Evolutionary conservation across 2,888 invertebrate genomes (phyloP).

Genomic region (Aleiodes testaceus): DNA sequence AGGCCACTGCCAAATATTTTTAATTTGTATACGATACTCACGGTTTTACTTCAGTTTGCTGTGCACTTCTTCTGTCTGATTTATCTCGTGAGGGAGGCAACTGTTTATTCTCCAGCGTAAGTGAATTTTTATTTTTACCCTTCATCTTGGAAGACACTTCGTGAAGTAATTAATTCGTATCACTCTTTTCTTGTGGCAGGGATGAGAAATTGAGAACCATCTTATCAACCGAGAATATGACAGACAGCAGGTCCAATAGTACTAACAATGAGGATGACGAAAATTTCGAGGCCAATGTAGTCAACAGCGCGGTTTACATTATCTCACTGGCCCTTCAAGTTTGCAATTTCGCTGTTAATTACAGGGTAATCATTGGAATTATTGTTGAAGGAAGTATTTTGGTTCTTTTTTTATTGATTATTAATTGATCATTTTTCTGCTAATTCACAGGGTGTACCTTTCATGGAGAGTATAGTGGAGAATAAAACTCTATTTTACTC

Average conservation of each 20-base stretch:
- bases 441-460: constrained; percentile 91
- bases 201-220: constrained; percentile 73
- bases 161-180: constrained; percentile 12
- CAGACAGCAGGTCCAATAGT: constrained; percentile 39
- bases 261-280: constrained; percentile 80
- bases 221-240: constrained; percentile 52
- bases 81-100: constrained; percentile 90
- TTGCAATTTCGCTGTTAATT: constrained; percentile 99
- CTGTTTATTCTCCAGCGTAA: constrained; percentile 81
- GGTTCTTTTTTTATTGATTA: neutral
- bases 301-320: constrained; percentile 98
- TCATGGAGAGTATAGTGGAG: constrained; percentile 96
- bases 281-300: constrained; percentile 92
- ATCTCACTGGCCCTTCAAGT: constrained; percentile 98
- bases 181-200: constrained; percentile 66
- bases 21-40: constrained; percentile 96
- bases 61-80: constrained; percentile 95
- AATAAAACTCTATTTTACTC: constrained; percentile 96
- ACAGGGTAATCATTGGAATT: constrained; percentile 81
- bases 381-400: neutral
- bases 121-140: constrained; percentile 43
- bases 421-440: constrained; percentile 23
- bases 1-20: constrained; percentile 98
- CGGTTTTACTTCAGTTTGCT: constrained; percentile 94
- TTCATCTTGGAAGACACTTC: constrained; percentile 7